Conservation (phyloP, 2,113 vertebrate species). For the Hemicordylus capensis region DNA sequence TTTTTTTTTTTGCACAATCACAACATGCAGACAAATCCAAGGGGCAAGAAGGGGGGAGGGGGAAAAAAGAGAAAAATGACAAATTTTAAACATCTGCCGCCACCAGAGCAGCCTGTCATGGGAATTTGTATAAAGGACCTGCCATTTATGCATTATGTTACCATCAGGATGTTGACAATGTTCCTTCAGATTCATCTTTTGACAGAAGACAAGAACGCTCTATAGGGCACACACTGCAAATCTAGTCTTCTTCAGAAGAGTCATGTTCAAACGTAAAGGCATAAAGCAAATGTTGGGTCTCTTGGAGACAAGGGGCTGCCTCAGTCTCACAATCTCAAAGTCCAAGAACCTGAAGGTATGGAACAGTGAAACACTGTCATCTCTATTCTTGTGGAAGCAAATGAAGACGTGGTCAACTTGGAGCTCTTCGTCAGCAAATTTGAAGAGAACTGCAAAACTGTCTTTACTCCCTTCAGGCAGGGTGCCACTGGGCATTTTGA, state of each 20-base stretch:
- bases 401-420: constrained; percentile 91
- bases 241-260: constrained; percentile 90
- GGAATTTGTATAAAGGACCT: constrained; percentile 49
- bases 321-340: constrained; percentile 99
- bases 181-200: constrained; percentile 72
- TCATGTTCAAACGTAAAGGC: constrained; percentile 96
- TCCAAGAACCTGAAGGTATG: constrained; percentile 98
- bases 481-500: constrained; percentile 91
- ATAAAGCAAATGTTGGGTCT: constrained; percentile 99
- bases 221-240: constrained; percentile 67
- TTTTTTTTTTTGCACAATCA: constrained; percentile 79
- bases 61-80: constrained; percentile 44
- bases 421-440: constrained; percentile 95
- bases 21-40: constrained; percentile 77
- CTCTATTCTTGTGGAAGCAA: constrained; percentile 95
- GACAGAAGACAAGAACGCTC: constrained; percentile 71
- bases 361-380: constrained; percentile 94
- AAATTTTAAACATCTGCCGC: constrained; percentile 62
- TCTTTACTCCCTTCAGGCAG: constrained; percentile 98
- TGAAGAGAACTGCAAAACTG: constrained; percentile 92
- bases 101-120: constrained; percentile 61
- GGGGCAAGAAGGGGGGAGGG: not conserved
- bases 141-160: constrained; percentile 22
- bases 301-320: constrained; percentile 97
- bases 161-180: constrained; percentile 67